A percentile compares a stretch with the other conserved stretches of the same genome.
phyloP scores from a whole-genome alignment of 2,113 vertebrate genomes.

The Heterocephalus glaber region DNA sequence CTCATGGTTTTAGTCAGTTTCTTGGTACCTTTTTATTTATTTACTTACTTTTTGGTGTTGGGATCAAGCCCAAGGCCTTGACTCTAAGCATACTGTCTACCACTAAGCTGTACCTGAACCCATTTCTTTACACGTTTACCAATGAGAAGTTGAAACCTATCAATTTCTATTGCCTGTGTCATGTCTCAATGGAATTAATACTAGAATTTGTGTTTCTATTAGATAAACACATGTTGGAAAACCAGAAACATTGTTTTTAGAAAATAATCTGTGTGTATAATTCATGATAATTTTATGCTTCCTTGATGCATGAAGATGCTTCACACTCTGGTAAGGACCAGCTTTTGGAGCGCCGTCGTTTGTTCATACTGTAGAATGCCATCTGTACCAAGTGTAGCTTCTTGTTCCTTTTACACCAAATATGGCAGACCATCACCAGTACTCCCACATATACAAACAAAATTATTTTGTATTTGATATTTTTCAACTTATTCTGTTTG shows the following conservation, averaged over 20 bases:
- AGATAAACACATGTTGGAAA: not conserved
- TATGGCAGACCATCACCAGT: not conserved
- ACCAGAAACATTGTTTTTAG: not conserved
- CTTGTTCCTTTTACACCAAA: not conserved
- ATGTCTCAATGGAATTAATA: not conserved
- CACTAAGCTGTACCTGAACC: too few species aligned
- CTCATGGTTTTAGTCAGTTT: not conserved
- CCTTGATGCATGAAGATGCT: conserved; percentile 2
- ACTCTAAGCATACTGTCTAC: too few species aligned
- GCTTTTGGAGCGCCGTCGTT: conserved; percentile 14
- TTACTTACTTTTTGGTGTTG: too few species aligned
- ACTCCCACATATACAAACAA: not conserved
- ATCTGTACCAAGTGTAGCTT: conserved; percentile 9
- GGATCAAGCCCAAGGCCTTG: too few species aligned
- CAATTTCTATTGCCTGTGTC: not conserved
- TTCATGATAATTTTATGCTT: conserved; percentile 47
- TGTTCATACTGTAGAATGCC: not conserved
- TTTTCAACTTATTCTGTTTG: conserved; percentile 27
- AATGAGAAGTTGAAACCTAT: too few species aligned
- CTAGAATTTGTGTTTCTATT: not conserved
- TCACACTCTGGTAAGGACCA: not conserved
- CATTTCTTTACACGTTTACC: too few species aligned
- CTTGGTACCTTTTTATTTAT: too few species aligned
- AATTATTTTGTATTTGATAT: not conserved
- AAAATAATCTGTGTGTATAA: conserved; percentile 17